Percentiles rank a stretch among this genome's conserved stretches.
These are phyloP conservation scores for Oncorhynchus gorbuscha DNA, from an alignment of 2,113 vertebrate genomes.

Conservation along the genomic window DNA sequence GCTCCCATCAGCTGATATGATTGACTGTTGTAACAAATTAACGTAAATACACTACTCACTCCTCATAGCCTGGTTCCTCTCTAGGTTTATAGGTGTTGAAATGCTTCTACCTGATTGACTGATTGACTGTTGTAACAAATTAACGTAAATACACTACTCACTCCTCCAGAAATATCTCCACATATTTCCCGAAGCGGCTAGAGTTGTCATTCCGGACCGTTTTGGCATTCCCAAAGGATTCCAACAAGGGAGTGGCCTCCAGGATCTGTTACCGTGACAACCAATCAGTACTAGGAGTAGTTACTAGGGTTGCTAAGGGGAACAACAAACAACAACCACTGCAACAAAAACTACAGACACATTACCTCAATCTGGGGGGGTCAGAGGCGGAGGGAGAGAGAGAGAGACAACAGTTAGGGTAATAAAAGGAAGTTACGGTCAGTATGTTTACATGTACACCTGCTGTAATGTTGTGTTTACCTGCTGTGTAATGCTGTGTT, in stretches of 20 bases:
- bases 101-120: no score
- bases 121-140: no score
- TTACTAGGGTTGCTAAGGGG: no score
- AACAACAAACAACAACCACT: slow-evolving; percentile 7
- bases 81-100: no score
- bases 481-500: no score
- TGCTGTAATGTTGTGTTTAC: not conserved
- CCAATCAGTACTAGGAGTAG: not conserved
- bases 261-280: slow-evolving; percentile 79
- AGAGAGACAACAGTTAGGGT: not conserved
- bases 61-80: no score
- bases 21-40: no score
- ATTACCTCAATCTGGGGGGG: slow-evolving; percentile 83
- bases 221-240: slow-evolving; percentile 99
- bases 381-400: not conserved
- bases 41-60: no score
- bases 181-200: slow-evolving; percentile 96
- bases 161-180: slow-evolving; percentile 74
- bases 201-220: slow-evolving; percentile 97
- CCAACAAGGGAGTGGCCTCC: slow-evolving; percentile 92
- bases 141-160: not conserved
- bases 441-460: not conserved
- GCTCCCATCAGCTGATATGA: no score
- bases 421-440: not conserved
- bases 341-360: not conserved